These are phyloP conservation scores for Centropyge bicolor DNA, from an alignment of 2,797 vertebrate genomes.

Conservation along the genomic window DNA sequence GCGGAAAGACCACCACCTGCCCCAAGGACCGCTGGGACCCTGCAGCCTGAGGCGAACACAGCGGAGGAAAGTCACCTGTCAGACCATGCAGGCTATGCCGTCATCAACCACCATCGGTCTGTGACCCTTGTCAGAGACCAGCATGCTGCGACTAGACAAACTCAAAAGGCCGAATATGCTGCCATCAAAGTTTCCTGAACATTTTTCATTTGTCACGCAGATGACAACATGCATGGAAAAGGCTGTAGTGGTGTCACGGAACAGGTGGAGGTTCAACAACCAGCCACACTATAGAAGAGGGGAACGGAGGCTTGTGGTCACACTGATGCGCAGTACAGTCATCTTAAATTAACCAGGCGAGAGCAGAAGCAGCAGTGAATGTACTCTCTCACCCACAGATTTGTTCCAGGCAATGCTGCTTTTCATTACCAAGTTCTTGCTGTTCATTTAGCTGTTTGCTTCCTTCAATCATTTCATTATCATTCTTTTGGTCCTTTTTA, in stretches of 20 bases:
- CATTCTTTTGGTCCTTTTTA: not conserved
- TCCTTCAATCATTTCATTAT: not conserved
- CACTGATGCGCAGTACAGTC: not conserved
- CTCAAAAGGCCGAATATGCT: constrained; percentile 56
- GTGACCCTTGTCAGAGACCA: constrained; percentile 4
- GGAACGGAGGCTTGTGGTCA: constrained; percentile 39
- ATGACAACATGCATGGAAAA: not conserved
- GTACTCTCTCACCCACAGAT: not conserved
- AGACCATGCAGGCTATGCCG: constrained; percentile 48
- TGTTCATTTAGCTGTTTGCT: not conserved
- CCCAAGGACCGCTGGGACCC: not conserved
- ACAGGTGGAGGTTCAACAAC: not conserved
- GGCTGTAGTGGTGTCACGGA: constrained; percentile 27
- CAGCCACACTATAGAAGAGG: not conserved
- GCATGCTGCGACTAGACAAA: not conserved
- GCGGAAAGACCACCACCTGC: not conserved
- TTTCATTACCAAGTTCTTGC: not conserved
- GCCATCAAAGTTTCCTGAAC: constrained; percentile 56
- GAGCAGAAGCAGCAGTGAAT: not conserved
- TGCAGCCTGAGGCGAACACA: not conserved
- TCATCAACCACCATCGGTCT: constrained; percentile 42
- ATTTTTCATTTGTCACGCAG: not conserved
- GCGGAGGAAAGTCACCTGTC: not conserved
- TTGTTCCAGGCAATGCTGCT: not conserved
- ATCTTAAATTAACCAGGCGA: not conserved